Base-by-base conservation (phyloP, 2,888 invertebrate genomes). In the Amblyjoppa fuscipennis region DNA sequence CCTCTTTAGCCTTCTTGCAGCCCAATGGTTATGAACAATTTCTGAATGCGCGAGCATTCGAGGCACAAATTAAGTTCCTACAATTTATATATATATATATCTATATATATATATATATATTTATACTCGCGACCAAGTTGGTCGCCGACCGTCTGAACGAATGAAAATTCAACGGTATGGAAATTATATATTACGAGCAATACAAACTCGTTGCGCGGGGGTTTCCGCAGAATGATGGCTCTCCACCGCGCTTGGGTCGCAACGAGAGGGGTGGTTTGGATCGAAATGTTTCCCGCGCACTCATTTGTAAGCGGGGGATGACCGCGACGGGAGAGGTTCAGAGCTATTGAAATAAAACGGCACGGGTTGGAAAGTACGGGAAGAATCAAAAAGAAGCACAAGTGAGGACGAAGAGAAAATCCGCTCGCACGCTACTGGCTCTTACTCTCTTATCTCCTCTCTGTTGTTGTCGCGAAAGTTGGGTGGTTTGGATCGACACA, bases 121-220 rank as follows among this genome's bases (percentile, higher is more conserved):
- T 28, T 56, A 41, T 56, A 74, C 64, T 76, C 38, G 51, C 28
- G 75, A 70, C 64, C 34, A 45, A 79, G 41, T 83, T 51, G 31
- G 59, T 75, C 5, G 71, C 41, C 16, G n/a, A 66, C 16, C 66
- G n/a, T 31, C 20, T 45, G 34, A 77, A 68, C 77, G 71, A 82
- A 77, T 64, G 70, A 45, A 71, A 77, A 77, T 68, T 34, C 25
- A 9, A 64, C 28, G 20, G 61, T 45, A 59, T 61, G 53, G 51
- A 83, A 79, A 68, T 75, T 83, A 79, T 79, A 64, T 49, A 79
- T 83, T 61, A 64, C 83, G 53, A 53, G 79, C 70, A 75, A 74
- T 69, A 74, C 45, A 79, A 83, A 75, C 69, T 83, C 61, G 69
- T 70, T 41, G 61, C 31, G n/a, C 31, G 53, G 64, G 79, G 70